Evolutionary conservation across 2,113 vertebrate species (phyloP).

Genomic region (Dasyprocta punctata): DNA sequence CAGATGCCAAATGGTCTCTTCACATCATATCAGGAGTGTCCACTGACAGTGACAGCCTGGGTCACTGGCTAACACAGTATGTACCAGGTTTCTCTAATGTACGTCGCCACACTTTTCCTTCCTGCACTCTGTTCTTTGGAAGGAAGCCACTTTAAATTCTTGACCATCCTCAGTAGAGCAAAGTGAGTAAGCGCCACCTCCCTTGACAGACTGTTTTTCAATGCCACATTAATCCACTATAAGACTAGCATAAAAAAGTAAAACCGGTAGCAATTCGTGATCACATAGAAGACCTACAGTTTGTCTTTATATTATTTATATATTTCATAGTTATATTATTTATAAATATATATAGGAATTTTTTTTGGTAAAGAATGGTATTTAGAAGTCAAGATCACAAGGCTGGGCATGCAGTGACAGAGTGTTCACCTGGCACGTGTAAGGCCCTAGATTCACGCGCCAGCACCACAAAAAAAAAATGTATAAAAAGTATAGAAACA

Average conservation of each 20-base stretch:
- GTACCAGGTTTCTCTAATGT: background rate
- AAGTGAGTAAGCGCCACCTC: background rate
- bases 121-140: background rate
- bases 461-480: background rate
- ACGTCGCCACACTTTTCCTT: background rate
- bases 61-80: background rate
- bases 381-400: background rate
- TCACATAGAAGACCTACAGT: background rate
- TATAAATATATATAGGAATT: background rate
- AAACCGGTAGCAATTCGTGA: background rate
- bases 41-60: background rate
- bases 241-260: background rate
- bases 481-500: background rate
- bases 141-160: background rate
- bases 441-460: background rate
- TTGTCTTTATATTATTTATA: conserved; percentile 11
- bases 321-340: background rate
- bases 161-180: background rate
- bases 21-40: background rate
- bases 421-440: background rate
- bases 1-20: background rate
- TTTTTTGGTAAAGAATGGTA: conserved; percentile 23
- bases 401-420: background rate
- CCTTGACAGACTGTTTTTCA: background rate
- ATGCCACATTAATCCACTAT: background rate